These are phyloP conservation scores for Hemithea aestivaria DNA, from an alignment of 2,888 invertebrate genomes.

Conservation along the genomic window DNA sequence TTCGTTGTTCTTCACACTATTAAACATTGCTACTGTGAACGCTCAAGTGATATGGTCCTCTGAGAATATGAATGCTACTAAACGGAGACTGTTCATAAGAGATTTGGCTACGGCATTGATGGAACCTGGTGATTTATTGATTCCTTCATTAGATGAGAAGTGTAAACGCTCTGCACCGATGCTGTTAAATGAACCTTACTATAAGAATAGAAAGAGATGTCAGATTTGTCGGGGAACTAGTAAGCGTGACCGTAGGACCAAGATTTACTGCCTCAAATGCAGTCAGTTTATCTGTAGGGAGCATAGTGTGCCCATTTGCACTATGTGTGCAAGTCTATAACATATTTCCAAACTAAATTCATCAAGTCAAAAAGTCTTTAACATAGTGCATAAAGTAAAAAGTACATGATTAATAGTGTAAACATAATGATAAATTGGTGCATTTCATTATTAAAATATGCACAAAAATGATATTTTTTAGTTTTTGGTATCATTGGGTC, in stretches of 20 bases:
- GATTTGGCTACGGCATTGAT: constrained; percentile 56
- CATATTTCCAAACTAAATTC: too few species aligned
- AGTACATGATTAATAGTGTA: too few species aligned
- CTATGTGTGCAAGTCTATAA: constrained; percentile 44
- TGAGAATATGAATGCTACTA: constrained; percentile 37
- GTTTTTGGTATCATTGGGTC: too few species aligned
- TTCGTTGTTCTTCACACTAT: constrained; percentile 60
- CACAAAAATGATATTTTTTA: too few species aligned
- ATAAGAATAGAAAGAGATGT: constrained; percentile 48
- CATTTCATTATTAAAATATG: too few species aligned
- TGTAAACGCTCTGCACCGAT: constrained; percentile 25
- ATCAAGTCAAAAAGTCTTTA: too few species aligned
- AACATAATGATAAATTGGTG: too few species aligned
- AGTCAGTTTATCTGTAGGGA: constrained; percentile 60
- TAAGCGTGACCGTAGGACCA: constrained; percentile 60
- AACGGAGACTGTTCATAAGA: constrained; percentile 57
- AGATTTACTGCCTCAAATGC: constrained; percentile 55
- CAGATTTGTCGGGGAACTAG: constrained; percentile 47
- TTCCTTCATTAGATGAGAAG: constrained; percentile 27
- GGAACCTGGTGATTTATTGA: constrained; percentile 32
- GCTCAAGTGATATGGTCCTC: constrained; percentile 67
- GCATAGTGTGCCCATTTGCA: constrained; percentile 54
- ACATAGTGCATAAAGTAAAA: too few species aligned
- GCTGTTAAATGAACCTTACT: constrained; percentile 24
- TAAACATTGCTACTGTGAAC: constrained; percentile 67